Evolutionary conservation across 2,888 invertebrate species (phyloP), one percentile per base, ranked within the genome.

Genomic region (Phyllotreta striolata): DNA sequence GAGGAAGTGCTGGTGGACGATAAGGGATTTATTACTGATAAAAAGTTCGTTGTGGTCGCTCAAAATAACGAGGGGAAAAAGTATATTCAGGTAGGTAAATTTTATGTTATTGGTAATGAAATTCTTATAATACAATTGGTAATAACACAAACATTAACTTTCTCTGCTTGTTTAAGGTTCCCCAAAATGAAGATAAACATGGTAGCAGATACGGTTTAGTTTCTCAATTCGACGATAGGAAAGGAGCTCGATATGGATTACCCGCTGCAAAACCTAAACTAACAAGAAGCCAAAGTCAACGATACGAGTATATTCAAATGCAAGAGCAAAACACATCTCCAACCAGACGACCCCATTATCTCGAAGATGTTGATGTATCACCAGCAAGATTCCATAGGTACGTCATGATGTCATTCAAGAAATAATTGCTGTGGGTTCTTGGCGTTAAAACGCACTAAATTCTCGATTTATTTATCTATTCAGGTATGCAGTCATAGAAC

Each of bases 401-500:
- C 3, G 49, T n/a, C n/a, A n/a, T n/a, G n/a, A n/a, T n/a, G n/a
- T n/a, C n/a, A n/a, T n/a, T n/a, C 41, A 55, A 41, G 10, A 12
- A 24, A 24, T 24, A 24, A 24, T 24, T 3, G 44, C 14, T 44
- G 1, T 40, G 5, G n/a, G n/a, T n/a, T 40, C 9, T 41, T n/a
- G 10, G 10, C 1, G 10, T 41, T 3, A n/a, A 41, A n/a, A 13
- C 4, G 2, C 14, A 5, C 1, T 13, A 10, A 2, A 46, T 55
- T 55, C 12, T 39, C 8, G 24, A 24, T 24, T 24, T 9, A 13
- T 44, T 34, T 35, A 41, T 13, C 34, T 52, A 8, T 38, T 88
- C 82, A 76, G 88, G 80, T 83, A 89, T 82, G 81, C 89, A 80
- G 87, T 89, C 6, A 88, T 89, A 65, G 88, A 88, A 39, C 85